Evolutionary conservation across 2,888 invertebrate species (phyloP), one percentile per base, ranked within the genome.

Genomic region (Tridacna gigas): DNA sequence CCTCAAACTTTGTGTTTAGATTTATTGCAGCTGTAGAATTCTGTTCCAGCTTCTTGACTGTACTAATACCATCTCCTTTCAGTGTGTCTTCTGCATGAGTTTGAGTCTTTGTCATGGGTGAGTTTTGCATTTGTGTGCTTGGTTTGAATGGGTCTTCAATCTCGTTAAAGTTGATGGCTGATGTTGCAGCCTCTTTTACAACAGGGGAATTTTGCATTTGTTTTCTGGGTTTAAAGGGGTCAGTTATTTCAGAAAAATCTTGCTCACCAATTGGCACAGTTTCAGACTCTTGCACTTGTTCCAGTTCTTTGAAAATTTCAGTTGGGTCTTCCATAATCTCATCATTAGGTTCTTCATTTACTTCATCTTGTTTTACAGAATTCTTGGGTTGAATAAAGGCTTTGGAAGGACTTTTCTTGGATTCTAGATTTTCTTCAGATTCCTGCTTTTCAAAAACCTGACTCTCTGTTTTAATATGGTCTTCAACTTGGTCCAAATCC

Each of bases 181-280:
- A 12, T n/a, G 22, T 51, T 22, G 9, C 9, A 7, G 25, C 28
- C n/a, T 63, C 48, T 11, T 74, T 74, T 18, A 28, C 37, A 13
- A 77, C 66, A 61, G 89, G 86, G 20, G 88, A 85, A 80, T 82
- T 82, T 22, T 37, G 47, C 25, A 84, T 82, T 63, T 86, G 86
- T 9, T 60, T 80, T 74, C 65, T 78, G 9, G 82, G 63, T 76
- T 75, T 79, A 66, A 86, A 86, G 3, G 85, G 86, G 66, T 86
- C 79, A 18, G 83, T 81, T 0, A 60, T 74, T 37, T 74, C 76
- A 65, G 63, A 65, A 22, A 65, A 47, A 13, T 63, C 65, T n/a
- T 74, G 61, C 47, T 82, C 82, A 65, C 7, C 37, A 4, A 74
- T 20, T 47, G 48, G 37, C 78, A 15, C 66, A 80, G 69, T 56